phyloP scores from a whole-genome alignment of 1,140 invertebrate genomes.

The Drosophila pandora region DNA sequence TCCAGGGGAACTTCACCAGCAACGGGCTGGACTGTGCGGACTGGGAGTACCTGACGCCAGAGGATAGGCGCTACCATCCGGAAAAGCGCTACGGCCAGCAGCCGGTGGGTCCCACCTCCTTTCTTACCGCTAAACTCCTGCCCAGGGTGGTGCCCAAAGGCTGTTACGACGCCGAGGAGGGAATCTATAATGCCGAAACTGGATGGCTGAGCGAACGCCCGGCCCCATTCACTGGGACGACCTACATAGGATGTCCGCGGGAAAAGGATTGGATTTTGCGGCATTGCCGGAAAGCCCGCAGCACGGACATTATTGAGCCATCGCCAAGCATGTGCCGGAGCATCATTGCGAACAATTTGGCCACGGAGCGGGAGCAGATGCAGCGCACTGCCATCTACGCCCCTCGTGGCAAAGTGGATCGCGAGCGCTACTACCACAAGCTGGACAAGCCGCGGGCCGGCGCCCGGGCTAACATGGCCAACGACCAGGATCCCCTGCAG shows the following conservation, averaged over 20 bases:
- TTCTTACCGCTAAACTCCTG: slow-evolving; percentile 42
- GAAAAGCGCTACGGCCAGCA: slow-evolving; percentile 55
- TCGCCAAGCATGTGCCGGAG: slow-evolving; percentile 36
- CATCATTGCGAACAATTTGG: slow-evolving; percentile 55
- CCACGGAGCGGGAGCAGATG: slow-evolving; percentile 29
- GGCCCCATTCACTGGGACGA: slow-evolving; percentile 28
- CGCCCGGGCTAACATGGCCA: neutral
- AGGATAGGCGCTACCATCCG: slow-evolving; percentile 63
- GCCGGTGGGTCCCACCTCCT: slow-evolving; percentile 63
- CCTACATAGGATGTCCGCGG: slow-evolving; percentile 46
- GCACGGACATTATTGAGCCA: slow-evolving; percentile 28
- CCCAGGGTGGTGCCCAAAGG: slow-evolving; percentile 25
- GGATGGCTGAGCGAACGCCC: slow-evolving; percentile 51
- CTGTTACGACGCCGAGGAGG: slow-evolving; percentile 64
- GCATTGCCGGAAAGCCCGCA: slow-evolving; percentile 45
- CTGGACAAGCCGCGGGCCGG: slow-evolving; percentile 26
- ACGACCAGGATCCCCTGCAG: neutral
- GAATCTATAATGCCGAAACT: slow-evolving; percentile 46
- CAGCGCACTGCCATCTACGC: slow-evolving; percentile 43
- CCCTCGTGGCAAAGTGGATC: slow-evolving; percentile 27
- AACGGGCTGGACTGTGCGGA: slow-evolving; percentile 36
- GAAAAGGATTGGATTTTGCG: slow-evolving; percentile 57
- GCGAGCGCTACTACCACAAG: slow-evolving; percentile 56
- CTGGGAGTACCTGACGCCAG: slow-evolving; percentile 60
- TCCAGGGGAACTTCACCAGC: slow-evolving; percentile 36